phyloP scores from a whole-genome alignment of 2,113 vertebrate genomes.

The Otocyon megalotis region DNA sequence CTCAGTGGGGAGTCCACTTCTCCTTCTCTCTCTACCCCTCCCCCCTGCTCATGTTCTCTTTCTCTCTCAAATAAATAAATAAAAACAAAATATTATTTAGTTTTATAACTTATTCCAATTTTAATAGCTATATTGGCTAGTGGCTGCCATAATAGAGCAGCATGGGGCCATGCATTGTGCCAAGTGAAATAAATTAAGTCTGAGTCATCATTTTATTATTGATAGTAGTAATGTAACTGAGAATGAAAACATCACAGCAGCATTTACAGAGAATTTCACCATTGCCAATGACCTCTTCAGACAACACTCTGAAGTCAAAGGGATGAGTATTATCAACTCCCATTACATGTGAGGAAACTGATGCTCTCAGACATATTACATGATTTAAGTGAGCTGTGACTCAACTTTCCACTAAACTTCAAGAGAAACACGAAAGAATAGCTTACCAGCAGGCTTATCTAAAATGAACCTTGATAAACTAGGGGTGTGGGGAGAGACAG shows the following conservation, averaged over 20 bases:
- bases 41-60: no score
- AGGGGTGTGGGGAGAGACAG: neutral
- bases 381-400: neutral
- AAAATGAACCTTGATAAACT: neutral
- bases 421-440: neutral
- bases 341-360: neutral
- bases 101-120: neutral
- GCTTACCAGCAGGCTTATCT: neutral
- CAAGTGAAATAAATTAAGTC: conserved; percentile 28
- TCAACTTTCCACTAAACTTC: neutral
- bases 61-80: no score
- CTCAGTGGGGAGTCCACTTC: no score
- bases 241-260: neutral
- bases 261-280: neutral
- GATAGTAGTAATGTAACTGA: neutral
- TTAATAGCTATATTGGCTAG: neutral
- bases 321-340: neutral
- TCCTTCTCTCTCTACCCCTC: no score
- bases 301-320: neutral
- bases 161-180: neutral
- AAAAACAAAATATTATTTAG: neutral
- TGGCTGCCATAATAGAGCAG: neutral
- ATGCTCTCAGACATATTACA: neutral
- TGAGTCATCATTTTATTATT: neutral
- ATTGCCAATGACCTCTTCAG: neutral